A percentile compares a stretch with the other conserved stretches of the same genome.
Conservation (phyloP, 2,113 vertebrate species). For the Xiphorhynchus elegans region DNA sequence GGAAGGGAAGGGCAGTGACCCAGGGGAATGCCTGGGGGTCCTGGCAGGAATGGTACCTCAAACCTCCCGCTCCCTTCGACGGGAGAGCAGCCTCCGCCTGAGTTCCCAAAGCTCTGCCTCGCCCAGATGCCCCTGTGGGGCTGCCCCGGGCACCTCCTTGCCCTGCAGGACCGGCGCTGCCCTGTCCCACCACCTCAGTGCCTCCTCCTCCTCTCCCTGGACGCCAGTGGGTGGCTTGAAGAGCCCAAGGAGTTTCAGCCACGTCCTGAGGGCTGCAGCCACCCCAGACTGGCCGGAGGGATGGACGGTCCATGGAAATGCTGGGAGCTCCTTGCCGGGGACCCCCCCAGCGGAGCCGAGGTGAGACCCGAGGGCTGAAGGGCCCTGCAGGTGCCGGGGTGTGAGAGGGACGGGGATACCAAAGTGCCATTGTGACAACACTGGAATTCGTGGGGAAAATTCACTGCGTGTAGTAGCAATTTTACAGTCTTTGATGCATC, state of each 20-base stretch:
- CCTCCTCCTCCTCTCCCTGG: no score
- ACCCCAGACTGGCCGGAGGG: fast-evolving
- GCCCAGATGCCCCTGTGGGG: background rate
- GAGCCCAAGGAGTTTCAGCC: fast-evolving
- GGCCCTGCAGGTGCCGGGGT: fast-evolving
- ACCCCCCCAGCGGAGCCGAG: background rate
- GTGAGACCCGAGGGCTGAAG: background rate
- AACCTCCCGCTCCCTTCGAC: fast-evolving
- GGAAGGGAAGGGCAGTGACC: fast-evolving
- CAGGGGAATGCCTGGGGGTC: fast-evolving
- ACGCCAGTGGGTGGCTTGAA: fast-evolving
- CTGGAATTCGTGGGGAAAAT: background rate
- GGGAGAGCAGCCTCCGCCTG: fast-evolving
- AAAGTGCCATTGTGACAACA: fast-evolving
- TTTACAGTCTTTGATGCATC: background rate
- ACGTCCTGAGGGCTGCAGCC: fast-evolving
- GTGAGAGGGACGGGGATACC: background rate
- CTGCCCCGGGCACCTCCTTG: fast-evolving
- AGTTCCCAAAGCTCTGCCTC: background rate
- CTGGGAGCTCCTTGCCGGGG: fast-evolving
- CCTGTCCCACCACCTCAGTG: fast-evolving
- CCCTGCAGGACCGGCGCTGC: background rate
- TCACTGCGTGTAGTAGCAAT: background rate
- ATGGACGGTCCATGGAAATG: fast-evolving
- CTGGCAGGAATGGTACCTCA: background rate